A percentile compares a stretch with the other conserved stretches of the same genome.
These are phyloP conservation scores for Paragorgia papillata DNA, from an alignment of 92 coral and sea anemone species.

Conservation along the genomic window DNA sequence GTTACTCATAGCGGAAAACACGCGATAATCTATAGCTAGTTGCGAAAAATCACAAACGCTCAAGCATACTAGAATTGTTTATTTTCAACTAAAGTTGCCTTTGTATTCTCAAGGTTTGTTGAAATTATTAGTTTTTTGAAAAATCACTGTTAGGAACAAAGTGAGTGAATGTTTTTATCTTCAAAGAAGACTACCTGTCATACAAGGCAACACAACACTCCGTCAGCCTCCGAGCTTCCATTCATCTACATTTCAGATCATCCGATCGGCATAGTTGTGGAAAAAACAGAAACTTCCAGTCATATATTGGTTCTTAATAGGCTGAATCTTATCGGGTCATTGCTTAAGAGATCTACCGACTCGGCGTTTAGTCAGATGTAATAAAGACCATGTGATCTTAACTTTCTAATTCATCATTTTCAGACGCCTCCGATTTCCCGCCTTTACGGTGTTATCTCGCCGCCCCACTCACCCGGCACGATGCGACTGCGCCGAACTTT, in stretches of 20 bases:
- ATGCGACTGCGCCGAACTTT: neutral
- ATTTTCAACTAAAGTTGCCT: conserved; percentile 24
- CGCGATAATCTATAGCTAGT: neutral
- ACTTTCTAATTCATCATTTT: conserved; percentile 21
- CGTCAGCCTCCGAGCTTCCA: no score
- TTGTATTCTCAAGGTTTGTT: conserved; percentile 25
- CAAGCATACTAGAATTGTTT: conserved; percentile 19
- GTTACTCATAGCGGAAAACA: neutral
- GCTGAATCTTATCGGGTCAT: conserved; percentile 46
- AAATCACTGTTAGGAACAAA: conserved; percentile 32
- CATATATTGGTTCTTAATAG: conserved; percentile 1
- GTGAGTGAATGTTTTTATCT: conserved; percentile 21
- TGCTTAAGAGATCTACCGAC: conserved; percentile 49
- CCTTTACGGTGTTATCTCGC: conserved; percentile 33
- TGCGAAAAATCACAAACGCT: no score
- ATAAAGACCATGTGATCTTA: conserved; percentile 34
- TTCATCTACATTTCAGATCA: no score
- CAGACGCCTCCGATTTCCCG: conserved; percentile 17
- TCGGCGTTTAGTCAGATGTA: conserved; percentile 22
- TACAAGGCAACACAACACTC: neutral
- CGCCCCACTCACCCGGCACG: conserved; percentile 20
- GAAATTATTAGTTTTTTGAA: conserved; percentile 33
- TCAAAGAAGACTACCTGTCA: conserved; percentile 30
- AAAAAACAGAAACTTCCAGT: neutral
- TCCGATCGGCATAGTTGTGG: no score